Evolutionary conservation across 2,113 vertebrate species (phyloP).

Genomic region (Saimiri boliviensis): DNA sequence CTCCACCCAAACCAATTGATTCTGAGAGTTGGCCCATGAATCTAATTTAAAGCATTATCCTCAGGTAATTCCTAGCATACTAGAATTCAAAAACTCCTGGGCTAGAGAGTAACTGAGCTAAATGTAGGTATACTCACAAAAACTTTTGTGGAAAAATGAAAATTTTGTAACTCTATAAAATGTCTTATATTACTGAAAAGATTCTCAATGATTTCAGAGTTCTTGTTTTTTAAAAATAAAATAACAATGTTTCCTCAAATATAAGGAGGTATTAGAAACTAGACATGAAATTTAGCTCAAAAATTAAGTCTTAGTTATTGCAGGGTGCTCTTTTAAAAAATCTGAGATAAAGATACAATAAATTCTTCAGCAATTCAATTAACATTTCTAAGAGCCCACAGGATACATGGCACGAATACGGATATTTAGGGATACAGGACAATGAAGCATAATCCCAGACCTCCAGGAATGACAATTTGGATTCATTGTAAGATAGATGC

Average conservation of each 20-base stretch:
- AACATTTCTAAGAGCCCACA: background rate
- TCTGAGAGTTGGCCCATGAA: background rate
- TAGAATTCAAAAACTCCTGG: background rate
- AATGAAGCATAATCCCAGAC: slow-evolving; percentile 31
- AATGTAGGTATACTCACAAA: slow-evolving; percentile 1
- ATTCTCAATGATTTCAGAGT: background rate
- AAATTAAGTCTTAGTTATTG: background rate
- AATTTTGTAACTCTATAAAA: slow-evolving; percentile 31
- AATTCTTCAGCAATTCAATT: slow-evolving; percentile 31
- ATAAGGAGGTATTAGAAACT: slow-evolving; percentile 4
- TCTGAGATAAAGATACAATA: slow-evolving; percentile 21
- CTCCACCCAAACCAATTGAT: background rate
- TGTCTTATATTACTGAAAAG: background rate
- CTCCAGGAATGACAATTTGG: slow-evolving; percentile 20
- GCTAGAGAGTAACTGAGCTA: slow-evolving; percentile 16
- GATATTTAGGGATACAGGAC: background rate
- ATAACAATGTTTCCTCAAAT: background rate
- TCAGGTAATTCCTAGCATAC: slow-evolving; percentile 1
- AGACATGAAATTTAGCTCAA: slow-evolving; percentile 27
- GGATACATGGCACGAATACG: background rate
- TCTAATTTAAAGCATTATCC: background rate
- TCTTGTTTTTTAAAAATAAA: slow-evolving; percentile 13
- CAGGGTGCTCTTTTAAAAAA: background rate
- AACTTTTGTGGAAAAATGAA: background rate
- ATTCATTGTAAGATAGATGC: slow-evolving; percentile 37